A percentile compares a stretch with the other conserved stretches of the same genome.
These are phyloP conservation scores for Drosophila nigrodunni DNA, from an alignment of 1,140 invertebrate genomes.

Conservation along the genomic window DNA sequence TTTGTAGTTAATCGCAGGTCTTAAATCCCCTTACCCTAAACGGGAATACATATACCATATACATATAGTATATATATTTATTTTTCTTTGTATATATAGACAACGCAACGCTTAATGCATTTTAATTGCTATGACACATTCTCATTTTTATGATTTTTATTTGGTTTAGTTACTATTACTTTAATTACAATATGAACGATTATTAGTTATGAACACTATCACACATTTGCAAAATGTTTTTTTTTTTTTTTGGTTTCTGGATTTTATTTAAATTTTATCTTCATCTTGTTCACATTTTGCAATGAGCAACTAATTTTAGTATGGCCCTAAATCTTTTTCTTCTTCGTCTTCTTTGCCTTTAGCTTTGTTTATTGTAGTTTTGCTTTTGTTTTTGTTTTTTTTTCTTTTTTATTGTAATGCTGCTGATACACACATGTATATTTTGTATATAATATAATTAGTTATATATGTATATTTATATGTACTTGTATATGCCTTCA, in stretches of 20 bases:
- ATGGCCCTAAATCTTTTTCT: conserved; percentile 21
- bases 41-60: conserved; percentile 15
- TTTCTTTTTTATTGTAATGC: conserved; percentile 70
- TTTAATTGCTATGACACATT: conserved; percentile 38
- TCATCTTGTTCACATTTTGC: conserved; percentile 40
- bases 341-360: too few species aligned
- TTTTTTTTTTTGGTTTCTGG: conserved; percentile 15
- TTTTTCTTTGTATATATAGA: conserved; percentile 23
- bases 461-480: conserved; percentile 38
- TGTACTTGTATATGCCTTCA: conserved; percentile 53
- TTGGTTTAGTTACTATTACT: conserved; percentile 61
- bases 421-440: conserved; percentile 62
- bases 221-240: conserved; percentile 77
- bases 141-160: conserved; percentile 19
- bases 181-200: conserved; percentile 79
- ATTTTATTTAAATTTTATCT: conserved; percentile 18
- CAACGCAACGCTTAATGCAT: conserved; percentile 32
- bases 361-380: conserved; percentile 42
- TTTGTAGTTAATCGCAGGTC: conserved; percentile 18
- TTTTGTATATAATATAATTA: conserved; percentile 46
- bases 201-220: conserved; percentile 78
- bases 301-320: conserved; percentile 69
- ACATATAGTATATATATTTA: conserved; percentile 30
- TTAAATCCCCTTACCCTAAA: conserved; percentile 25
- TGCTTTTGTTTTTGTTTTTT: conserved; percentile 5